Percentiles rank a stretch among this genome's conserved stretches.
These are phyloP conservation scores for Melospiza georgiana DNA, from an alignment of 2,113 vertebrate genomes.

Conservation along the genomic window DNA sequence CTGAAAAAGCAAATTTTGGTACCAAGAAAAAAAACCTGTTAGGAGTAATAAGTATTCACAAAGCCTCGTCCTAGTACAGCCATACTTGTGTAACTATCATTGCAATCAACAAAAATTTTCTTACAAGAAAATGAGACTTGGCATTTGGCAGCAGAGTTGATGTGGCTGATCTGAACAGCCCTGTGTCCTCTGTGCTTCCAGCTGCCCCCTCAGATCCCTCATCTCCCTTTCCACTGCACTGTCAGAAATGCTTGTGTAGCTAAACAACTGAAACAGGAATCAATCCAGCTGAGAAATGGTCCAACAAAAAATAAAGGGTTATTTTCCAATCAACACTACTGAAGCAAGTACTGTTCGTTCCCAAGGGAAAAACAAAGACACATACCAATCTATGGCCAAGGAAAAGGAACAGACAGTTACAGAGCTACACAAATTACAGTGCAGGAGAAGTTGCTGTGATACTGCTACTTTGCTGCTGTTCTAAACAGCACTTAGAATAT, in stretches of 20 bases:
- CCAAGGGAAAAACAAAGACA: slow-evolving; percentile 24
- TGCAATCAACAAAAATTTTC: neutral
- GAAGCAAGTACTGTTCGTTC: slow-evolving; percentile 1
- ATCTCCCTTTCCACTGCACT: neutral
- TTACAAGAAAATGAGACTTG: neutral
- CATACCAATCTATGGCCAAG: neutral
- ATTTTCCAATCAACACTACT: slow-evolving; percentile 3
- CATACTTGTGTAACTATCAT: neutral
- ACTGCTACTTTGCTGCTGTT: neutral
- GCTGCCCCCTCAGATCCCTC: neutral
- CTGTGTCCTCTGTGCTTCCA: neutral
- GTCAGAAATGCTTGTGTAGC: neutral
- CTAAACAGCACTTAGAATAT: neutral
- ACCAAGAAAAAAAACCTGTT: neutral
- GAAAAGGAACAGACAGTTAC: neutral
- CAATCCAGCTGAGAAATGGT: neutral
- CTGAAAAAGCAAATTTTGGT: neutral
- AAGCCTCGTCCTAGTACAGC: neutral
- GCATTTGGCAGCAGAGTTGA: neutral
- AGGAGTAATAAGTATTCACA: neutral
- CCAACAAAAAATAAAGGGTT: neutral
- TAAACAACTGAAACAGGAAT: neutral
- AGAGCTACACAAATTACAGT: slow-evolving; percentile 22
- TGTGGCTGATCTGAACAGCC: neutral
- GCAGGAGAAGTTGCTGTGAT: slow-evolving; percentile 8